A percentile compares a stretch with the other conserved stretches of the same genome.
phyloP scores from a whole-genome alignment of 2,888 invertebrate genomes.

The Argyresthia goedartella region DNA sequence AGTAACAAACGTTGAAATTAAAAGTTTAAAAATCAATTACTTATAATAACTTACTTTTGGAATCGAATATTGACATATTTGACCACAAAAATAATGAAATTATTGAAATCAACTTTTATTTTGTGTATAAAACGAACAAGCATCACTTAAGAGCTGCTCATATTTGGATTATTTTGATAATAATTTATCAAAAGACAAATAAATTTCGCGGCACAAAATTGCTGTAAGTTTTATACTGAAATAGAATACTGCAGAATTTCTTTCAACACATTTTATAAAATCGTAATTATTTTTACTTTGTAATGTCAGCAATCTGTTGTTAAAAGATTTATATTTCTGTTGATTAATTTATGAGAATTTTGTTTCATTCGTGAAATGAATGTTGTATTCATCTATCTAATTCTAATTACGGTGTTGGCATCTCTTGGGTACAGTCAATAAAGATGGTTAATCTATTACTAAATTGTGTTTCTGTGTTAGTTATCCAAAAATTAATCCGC shows the following conservation, averaged over 20 bases:
- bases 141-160: too few species aligned
- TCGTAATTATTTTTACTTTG: not conserved
- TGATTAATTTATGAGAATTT: conserved; percentile 1
- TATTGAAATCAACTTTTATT: not conserved
- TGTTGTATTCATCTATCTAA: not conserved
- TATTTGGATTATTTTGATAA: not conserved
- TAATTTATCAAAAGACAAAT: not conserved
- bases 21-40: too few species aligned
- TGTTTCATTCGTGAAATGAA: not conserved
- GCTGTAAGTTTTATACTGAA: too few species aligned
- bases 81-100: not conserved
- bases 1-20: too few species aligned
- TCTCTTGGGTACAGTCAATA: not conserved
- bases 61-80: not conserved
- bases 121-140: too few species aligned
- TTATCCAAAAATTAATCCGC: too few species aligned
- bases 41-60: not conserved
- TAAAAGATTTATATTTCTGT: not conserved
- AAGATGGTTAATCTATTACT: not conserved
- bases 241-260: too few species aligned
- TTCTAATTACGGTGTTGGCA: not conserved
- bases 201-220: too few species aligned
- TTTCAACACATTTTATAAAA: too few species aligned
- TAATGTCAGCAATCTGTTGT: not conserved
- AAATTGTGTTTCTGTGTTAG: not conserved